A percentile compares a stretch with the other conserved stretches of the same genome.
These are phyloP conservation scores for Peromyscus eremicus DNA, from an alignment of 2,797 vertebrate species.

Conservation along the genomic window DNA sequence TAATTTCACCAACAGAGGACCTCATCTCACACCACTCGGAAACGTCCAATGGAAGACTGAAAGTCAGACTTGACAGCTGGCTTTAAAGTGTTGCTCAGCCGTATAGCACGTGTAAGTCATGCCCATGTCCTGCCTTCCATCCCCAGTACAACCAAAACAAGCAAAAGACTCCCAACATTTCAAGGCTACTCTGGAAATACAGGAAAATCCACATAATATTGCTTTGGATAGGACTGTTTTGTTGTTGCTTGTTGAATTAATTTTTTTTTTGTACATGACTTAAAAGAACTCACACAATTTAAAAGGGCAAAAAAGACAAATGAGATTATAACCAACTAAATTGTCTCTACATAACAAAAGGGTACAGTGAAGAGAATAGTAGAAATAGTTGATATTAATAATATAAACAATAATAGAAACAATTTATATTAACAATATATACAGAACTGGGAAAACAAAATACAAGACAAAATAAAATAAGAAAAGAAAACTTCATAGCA, in stretches of 20 bases:
- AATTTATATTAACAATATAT: not conserved
- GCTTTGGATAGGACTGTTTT: not conserved
- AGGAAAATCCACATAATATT: not conserved
- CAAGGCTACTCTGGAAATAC: not conserved
- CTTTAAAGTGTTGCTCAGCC: not conserved
- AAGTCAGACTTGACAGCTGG: not conserved
- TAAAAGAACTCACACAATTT: not conserved
- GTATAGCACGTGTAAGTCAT: too few relatives aligned
- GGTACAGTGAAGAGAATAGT: not conserved
- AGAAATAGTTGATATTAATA: not conserved
- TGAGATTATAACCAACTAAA: not conserved
- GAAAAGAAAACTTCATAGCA: not conserved
- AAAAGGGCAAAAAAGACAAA: not conserved
- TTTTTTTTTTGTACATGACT: not conserved
- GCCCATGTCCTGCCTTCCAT: not conserved
- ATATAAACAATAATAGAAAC: not conserved
- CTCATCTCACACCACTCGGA: not conserved
- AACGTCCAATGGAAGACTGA: not conserved
- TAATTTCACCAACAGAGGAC: too few relatives aligned
- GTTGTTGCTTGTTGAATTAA: not conserved
- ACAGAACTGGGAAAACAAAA: not conserved
- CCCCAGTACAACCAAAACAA: not conserved
- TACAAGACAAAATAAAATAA: too few relatives aligned
- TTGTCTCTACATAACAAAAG: not conserved
- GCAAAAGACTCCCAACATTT: not conserved